Conservation (phyloP, 2,888 invertebrate species). For the Cheilosia soror region DNA sequence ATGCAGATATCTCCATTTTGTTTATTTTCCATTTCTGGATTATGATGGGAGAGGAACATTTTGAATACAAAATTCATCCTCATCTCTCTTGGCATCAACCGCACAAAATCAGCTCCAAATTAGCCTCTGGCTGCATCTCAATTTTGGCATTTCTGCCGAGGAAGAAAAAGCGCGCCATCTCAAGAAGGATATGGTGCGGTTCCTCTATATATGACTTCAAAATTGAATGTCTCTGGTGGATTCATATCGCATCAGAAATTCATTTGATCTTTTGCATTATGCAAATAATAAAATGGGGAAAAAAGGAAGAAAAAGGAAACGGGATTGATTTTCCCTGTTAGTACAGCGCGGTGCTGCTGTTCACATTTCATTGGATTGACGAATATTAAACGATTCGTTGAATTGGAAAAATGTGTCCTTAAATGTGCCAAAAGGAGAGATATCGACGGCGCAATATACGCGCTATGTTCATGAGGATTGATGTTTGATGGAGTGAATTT, state of each 20-base stretch:
- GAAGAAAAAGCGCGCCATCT: constrained; percentile 4
- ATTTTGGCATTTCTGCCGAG: constrained; percentile 57
- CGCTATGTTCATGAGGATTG: constrained; percentile 48
- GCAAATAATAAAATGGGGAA: constrained; percentile 58
- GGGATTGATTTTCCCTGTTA: constrained; percentile 66
- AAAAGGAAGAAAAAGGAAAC: constrained; percentile 37
- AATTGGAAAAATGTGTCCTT: constrained; percentile 73
- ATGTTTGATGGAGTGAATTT: constrained; percentile 58
- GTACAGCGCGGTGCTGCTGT: not conserved
- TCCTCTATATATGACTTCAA: constrained; percentile 26
- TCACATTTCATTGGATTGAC: constrained; percentile 68
- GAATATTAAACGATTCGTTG: constrained; percentile 73
- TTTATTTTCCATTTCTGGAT: constrained; percentile 72
- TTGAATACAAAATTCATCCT: constrained; percentile 30
- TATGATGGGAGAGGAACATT: constrained; percentile 42
- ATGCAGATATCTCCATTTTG: constrained; percentile 33
- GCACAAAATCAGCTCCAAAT: constrained; percentile 61
- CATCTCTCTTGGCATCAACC: constrained; percentile 27
- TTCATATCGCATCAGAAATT: constrained; percentile 73
- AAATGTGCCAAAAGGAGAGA: constrained; percentile 54
- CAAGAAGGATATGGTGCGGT: constrained; percentile 12
- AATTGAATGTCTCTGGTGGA: constrained; percentile 72
- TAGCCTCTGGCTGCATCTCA: constrained; percentile 73
- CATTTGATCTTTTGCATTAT: constrained; percentile 76
- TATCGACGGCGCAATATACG: constrained; percentile 18